Evolutionary conservation across 2,797 vertebrate species (phyloP).

Genomic region (Channa striata): DNA sequence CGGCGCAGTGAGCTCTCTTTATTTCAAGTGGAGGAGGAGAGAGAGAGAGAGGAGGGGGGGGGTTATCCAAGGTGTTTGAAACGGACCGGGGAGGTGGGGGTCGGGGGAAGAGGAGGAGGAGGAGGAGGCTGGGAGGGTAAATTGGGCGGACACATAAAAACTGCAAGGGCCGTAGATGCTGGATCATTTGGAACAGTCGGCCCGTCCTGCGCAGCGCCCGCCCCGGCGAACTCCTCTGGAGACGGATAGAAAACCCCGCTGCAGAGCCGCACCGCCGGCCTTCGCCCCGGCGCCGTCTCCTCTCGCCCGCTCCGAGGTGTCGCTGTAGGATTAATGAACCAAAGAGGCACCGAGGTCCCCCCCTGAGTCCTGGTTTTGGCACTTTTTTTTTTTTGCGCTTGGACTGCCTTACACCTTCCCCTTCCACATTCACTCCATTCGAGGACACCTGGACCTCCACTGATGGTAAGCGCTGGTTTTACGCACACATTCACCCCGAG

Average conservation of each 20-base stretch:
- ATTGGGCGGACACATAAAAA: slow-evolving; percentile 89
- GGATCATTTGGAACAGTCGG: slow-evolving; percentile 81
- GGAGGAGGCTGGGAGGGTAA: slow-evolving; percentile 77
- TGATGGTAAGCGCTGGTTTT: slow-evolving; percentile 84
- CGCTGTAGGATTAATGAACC: slow-evolving; percentile 79
- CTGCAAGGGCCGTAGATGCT: slow-evolving; percentile 81
- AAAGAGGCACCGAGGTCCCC: slow-evolving; percentile 54
- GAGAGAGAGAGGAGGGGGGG: slow-evolving; percentile 57
- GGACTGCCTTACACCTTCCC: slow-evolving; percentile 72
- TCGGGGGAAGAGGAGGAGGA: slow-evolving; percentile 70
- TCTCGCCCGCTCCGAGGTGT: slow-evolving; percentile 50
- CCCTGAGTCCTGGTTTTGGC: slow-evolving; percentile 60
- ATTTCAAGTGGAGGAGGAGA: slow-evolving; percentile 52
- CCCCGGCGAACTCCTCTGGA: slow-evolving; percentile 52
- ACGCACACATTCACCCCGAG: slow-evolving; percentile 16
- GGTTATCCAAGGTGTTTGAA: slow-evolving; percentile 84
- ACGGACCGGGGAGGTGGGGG: slow-evolving; percentile 73
- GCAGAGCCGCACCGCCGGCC: slow-evolving; percentile 50
- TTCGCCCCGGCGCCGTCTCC: slow-evolving; percentile 29
- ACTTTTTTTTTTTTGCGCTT: slow-evolving; percentile 64
- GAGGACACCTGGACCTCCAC: slow-evolving; percentile 83
- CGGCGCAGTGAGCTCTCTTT: slow-evolving; percentile 47
- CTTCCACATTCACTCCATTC: slow-evolving; percentile 66
- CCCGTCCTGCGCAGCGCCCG: slow-evolving; percentile 63
- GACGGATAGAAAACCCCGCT: slow-evolving; percentile 64